Conservation (phyloP, 1,140 invertebrate species). For the Melitaea cinxia region DNA sequence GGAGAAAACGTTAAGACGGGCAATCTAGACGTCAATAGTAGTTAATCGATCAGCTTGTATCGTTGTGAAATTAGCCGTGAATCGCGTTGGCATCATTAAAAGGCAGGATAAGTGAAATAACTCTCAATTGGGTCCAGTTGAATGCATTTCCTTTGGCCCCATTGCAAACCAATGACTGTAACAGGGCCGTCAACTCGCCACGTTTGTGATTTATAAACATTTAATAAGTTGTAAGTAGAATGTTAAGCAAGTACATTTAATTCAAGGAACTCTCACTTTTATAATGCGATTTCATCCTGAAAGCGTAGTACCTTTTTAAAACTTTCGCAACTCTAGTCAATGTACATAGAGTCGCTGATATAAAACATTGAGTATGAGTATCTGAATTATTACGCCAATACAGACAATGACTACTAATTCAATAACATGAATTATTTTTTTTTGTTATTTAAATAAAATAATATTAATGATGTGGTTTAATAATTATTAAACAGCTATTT, state of each 20-base stretch:
- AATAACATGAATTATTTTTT: no score
- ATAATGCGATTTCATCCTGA: no score
- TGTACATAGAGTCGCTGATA: background rate
- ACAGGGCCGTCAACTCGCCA: slow-evolving; percentile 25
- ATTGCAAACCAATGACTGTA: slow-evolving; percentile 44
- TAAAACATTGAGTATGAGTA: slow-evolving; percentile 16
- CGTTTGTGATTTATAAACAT: background rate
- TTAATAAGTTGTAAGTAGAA: background rate
- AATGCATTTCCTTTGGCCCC: slow-evolving; percentile 56
- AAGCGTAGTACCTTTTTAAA: no score
- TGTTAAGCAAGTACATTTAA: background rate
- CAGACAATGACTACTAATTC: no score
- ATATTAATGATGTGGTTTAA: background rate
- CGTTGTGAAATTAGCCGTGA: slow-evolving; percentile 31
- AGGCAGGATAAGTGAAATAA: slow-evolving; percentile 55
- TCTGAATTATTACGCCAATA: background rate
- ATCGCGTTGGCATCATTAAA: slow-evolving; percentile 45
- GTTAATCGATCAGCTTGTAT: slow-evolving; percentile 27
- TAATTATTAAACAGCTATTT: background rate
- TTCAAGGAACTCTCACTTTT: background rate
- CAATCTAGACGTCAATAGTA: slow-evolving; percentile 4
- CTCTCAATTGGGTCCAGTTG: slow-evolving; percentile 50
- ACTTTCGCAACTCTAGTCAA: background rate
- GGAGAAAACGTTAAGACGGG: background rate
- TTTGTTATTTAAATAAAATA: background rate